phyloP scores from a whole-genome alignment of 2,113 vertebrate genomes.

The rat (Rattus norvegicus) region GRCr8 NC_086035.1:32236501-32237000 shows the following conservation, averaged over 20 bases:
- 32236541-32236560: background rate
- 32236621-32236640: background rate
- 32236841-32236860: accelerated
- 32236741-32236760: background rate
- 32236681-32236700: background rate
- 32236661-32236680: background rate
- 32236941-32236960: background rate
- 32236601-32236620: background rate
- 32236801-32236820: no score
- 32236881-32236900: accelerated
- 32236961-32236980: background rate
- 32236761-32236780: background rate
- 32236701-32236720: background rate
- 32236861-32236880: accelerated
- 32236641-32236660: background rate
- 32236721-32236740: background rate
- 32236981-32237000: background rate
- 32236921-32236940: background rate
- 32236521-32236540: background rate
- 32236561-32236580: background rate
- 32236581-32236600: background rate
- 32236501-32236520: background rate
- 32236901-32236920: background rate
- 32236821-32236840: background rate
- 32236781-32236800: background rate